Percentiles rank a stretch among this genome's conserved stretches.
These are phyloP conservation scores for Hemithea aestivaria DNA, from an alignment of 2,888 invertebrate species.

Conservation along the genomic window DNA sequence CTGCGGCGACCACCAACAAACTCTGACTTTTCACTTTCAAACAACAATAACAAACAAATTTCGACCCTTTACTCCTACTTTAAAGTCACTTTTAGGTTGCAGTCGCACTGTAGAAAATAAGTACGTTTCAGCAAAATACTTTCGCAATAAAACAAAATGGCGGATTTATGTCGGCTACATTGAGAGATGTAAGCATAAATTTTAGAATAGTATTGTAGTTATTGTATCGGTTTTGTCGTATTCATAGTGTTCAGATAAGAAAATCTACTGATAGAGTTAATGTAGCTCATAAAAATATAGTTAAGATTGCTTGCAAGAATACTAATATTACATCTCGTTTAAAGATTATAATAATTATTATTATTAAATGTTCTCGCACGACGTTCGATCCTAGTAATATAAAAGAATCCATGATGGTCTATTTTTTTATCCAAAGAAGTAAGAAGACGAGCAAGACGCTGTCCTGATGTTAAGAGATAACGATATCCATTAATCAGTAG, in stretches of 20 bases:
- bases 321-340: too few relatives aligned
- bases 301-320: too few relatives aligned
- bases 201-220: slow-evolving; percentile 54
- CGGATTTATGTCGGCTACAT: slow-evolving; percentile 40
- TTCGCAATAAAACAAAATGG: slow-evolving; percentile 64
- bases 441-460: too few relatives aligned
- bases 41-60: slow-evolving; percentile 29
- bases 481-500: too few relatives aligned
- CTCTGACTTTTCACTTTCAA: slow-evolving; percentile 73
- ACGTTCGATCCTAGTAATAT: too few relatives aligned
- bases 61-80: slow-evolving; percentile 30
- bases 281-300: too few relatives aligned
- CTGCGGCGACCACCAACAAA: slow-evolving; percentile 69
- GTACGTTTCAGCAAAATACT: slow-evolving; percentile 66
- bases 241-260: slow-evolving; percentile 13
- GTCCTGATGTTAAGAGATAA: too few relatives aligned
- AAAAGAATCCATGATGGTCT: too few relatives aligned
- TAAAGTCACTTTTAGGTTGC: slow-evolving; percentile 29
- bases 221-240: slow-evolving; percentile 36
- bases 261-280: too few relatives aligned
- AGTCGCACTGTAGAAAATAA: slow-evolving; percentile 55
- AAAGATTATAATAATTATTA: too few relatives aligned
- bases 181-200: slow-evolving; percentile 54
- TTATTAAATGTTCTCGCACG: too few relatives aligned
- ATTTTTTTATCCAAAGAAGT: too few relatives aligned